phyloP scores from a whole-genome alignment of 2,888 invertebrate species.

The Metellina segmentata region DNA sequence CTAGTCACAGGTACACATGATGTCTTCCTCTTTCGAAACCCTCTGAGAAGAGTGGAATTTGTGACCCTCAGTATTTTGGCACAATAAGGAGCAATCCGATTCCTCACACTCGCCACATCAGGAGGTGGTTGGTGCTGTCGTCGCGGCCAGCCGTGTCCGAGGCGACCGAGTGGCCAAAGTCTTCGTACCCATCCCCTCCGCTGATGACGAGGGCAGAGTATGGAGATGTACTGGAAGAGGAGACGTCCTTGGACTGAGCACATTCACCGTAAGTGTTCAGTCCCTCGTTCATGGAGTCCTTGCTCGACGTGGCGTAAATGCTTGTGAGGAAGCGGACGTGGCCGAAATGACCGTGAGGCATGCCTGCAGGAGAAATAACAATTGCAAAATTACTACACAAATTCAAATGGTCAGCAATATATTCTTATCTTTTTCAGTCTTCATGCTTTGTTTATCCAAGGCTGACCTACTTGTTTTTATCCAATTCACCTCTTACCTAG shows the following conservation, averaged over 20 bases:
- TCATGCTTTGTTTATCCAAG: background rate
- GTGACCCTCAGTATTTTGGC: too few relatives aligned
- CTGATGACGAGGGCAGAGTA: constrained; percentile 87
- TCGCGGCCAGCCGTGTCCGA: constrained; percentile 90
- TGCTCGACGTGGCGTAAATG: constrained; percentile 55
- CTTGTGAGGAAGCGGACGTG: constrained; percentile 96
- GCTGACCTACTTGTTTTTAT: background rate
- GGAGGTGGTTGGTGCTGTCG: constrained; percentile 97
- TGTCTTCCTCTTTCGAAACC: too few relatives aligned
- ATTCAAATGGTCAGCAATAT: too few relatives aligned
- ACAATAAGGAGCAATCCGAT: too few relatives aligned
- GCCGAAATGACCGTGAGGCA: constrained; percentile 97
- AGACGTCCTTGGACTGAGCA: background rate
- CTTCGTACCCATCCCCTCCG: constrained; percentile 98
- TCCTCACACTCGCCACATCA: constrained; percentile 92
- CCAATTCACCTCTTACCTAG: too few relatives aligned
- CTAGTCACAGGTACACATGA: too few relatives aligned
- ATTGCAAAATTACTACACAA: background rate
- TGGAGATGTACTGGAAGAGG: constrained; percentile 12
- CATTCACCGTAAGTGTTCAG: background rate
- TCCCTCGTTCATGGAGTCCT: constrained; percentile 21
- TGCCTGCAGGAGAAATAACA: constrained; percentile 83
- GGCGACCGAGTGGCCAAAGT: constrained; percentile 88
- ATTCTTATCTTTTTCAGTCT: background rate
- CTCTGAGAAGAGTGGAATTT: too few relatives aligned